Percentiles rank a stretch among this genome's conserved stretches.
Conservation (phyloP, 2,113 vertebrate genomes). For the Siphamia tubifer region DNA sequence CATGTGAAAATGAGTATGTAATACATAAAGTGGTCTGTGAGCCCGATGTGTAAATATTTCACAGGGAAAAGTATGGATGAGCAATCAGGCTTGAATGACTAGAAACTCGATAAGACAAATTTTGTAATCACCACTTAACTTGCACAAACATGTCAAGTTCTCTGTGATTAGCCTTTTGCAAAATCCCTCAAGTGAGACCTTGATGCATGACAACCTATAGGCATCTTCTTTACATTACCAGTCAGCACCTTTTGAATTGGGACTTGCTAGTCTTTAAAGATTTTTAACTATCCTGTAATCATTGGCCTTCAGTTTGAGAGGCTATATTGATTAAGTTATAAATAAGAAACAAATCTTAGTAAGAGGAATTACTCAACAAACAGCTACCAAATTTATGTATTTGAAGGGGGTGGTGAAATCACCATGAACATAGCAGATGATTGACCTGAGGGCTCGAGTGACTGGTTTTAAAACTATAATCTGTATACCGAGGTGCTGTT, state of each 20-base stretch:
- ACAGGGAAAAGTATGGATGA: slow-evolving; percentile 5
- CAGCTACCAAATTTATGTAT: slow-evolving; percentile 10
- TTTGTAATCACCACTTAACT: slow-evolving; percentile 24
- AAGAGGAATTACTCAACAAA: slow-evolving; percentile 23
- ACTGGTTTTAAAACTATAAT: slow-evolving; percentile 65
- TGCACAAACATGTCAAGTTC: slow-evolving; percentile 14
- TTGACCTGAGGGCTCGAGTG: slow-evolving; percentile 33
- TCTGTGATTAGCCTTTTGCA: slow-evolving; percentile 18
- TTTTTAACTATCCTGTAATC: slow-evolving; percentile 53
- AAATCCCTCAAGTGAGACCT: slow-evolving; percentile 6
- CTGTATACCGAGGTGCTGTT: slow-evolving; percentile 9
- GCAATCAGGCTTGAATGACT: not conserved
- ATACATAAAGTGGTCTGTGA: not conserved
- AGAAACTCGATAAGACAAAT: not conserved
- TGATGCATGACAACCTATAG: slow-evolving; percentile 17
- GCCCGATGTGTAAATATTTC: slow-evolving; percentile 19
- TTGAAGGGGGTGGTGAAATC: slow-evolving; percentile 2
- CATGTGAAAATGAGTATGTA: slow-evolving; percentile 10
- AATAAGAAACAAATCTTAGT: slow-evolving; percentile 41
- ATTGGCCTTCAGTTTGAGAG: slow-evolving; percentile 23
- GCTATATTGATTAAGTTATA: slow-evolving; percentile 59
- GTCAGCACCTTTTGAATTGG: slow-evolving; percentile 54
- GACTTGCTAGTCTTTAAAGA: slow-evolving; percentile 29
- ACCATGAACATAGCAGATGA: slow-evolving; percentile 26
- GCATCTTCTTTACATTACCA: slow-evolving; percentile 8